Percentiles rank a stretch among this genome's conserved stretches.
These are phyloP conservation scores for Pediacus dermestoides DNA, from an alignment of 2,888 invertebrate species.

Conservation along the genomic window DNA sequence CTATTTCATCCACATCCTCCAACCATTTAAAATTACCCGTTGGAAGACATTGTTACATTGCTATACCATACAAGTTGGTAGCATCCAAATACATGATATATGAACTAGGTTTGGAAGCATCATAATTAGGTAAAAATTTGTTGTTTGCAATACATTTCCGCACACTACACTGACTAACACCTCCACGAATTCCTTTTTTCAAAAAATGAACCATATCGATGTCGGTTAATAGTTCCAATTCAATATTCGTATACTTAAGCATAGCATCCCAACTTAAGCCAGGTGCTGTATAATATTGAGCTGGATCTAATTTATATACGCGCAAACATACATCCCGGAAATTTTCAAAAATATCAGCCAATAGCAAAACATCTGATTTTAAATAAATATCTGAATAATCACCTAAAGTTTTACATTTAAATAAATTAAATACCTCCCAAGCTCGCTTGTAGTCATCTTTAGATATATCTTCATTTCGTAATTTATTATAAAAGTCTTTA, in stretches of 20 bases:
- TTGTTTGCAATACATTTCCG: slow-evolving; percentile 40
- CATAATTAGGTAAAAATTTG: too few relatives aligned
- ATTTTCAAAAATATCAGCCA: slow-evolving; percentile 22
- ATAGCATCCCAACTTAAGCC: slow-evolving; percentile 37
- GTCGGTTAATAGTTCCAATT: slow-evolving; percentile 39
- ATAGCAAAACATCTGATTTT: slow-evolving; percentile 19
- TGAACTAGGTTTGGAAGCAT: too few relatives aligned
- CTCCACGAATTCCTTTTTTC: slow-evolving; percentile 35
- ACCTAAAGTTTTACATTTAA: slow-evolving; percentile 30
- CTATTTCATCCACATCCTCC: too few relatives aligned
- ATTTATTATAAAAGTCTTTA: slow-evolving; percentile 25
- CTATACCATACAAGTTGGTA: too few relatives aligned
- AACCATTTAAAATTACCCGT: too few relatives aligned
- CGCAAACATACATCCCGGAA: slow-evolving; percentile 17
- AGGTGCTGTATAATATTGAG: slow-evolving; percentile 39
- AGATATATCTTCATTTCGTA: slow-evolving; percentile 23
- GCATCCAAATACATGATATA: too few relatives aligned
- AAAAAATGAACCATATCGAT: slow-evolving; percentile 39
- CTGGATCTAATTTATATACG: slow-evolving; percentile 33
- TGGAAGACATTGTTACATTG: too few relatives aligned
- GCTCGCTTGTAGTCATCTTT: slow-evolving; percentile 36
- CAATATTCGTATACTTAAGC: slow-evolving; percentile 33
- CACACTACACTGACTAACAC: slow-evolving; percentile 35
- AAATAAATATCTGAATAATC: slow-evolving; percentile 33
- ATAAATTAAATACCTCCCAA: slow-evolving; percentile 32